phyloP scores from a whole-genome alignment of 2,888 invertebrate genomes.

The Pemphredon lugubris region DNA sequence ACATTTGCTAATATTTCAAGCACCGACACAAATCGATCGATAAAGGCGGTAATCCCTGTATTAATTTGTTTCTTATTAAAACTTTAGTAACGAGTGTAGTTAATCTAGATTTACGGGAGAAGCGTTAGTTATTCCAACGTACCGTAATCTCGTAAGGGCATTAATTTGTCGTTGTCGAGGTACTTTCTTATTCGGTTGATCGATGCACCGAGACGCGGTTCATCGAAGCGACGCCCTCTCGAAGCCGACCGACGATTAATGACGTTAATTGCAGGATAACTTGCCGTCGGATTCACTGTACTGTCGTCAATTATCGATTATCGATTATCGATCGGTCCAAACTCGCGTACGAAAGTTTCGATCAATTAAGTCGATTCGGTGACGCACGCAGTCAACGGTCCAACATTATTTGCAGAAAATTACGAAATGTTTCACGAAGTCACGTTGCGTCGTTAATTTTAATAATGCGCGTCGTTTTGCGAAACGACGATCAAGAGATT shows the following conservation, averaged over 20 bases:
- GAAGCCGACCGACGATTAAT: slow-evolving; percentile 21
- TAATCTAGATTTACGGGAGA: neutral
- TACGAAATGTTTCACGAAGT: no score
- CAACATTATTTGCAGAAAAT: no score
- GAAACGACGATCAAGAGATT: no score
- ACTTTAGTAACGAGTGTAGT: no score
- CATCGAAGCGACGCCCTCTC: slow-evolving; percentile 9
- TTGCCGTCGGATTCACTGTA: slow-evolving; percentile 5
- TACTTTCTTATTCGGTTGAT: slow-evolving; percentile 15
- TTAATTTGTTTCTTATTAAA: no score
- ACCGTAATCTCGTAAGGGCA: neutral
- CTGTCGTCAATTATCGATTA: slow-evolving; percentile 32
- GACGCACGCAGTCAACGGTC: no score
- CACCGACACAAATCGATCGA: no score
- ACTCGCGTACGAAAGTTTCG: slow-evolving; percentile 6
- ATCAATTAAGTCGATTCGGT: neutral
- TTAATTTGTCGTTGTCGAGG: slow-evolving; percentile 47
- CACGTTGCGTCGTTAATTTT: no score
- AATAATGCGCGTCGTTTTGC: no score
- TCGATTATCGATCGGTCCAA: slow-evolving; percentile 12
- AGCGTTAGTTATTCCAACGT: neutral
- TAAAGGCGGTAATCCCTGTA: no score
- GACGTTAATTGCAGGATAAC: slow-evolving; percentile 42
- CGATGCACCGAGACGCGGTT: neutral
- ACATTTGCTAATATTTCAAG: no score